Evolutionary conservation across 1,140 invertebrate species (phyloP).

Genomic region (Conus ventricosus): DNA sequence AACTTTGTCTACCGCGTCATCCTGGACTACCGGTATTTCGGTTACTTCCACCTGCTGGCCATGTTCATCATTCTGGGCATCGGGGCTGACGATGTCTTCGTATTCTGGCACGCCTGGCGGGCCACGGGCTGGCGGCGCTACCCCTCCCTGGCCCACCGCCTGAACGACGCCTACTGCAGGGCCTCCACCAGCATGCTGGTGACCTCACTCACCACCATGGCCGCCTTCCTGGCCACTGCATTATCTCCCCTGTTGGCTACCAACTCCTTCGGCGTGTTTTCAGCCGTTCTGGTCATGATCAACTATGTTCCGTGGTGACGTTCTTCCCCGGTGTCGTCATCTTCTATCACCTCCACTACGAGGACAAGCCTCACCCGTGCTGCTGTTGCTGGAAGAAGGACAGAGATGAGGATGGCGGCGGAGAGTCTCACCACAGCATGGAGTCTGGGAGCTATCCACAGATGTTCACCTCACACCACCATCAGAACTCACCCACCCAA

Average conservation of each 20-base stretch:
- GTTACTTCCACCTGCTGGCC: constrained; percentile 62
- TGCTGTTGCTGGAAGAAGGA: constrained; percentile 6
- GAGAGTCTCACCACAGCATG: background rate
- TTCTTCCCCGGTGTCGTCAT: constrained; percentile 70
- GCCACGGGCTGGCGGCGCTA: constrained; percentile 47
- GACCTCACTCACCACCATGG: constrained; percentile 64
- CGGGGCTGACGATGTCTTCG: constrained; percentile 62
- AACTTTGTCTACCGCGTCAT: constrained; percentile 60
- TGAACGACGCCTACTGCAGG: constrained; percentile 40
- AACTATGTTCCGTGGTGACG: constrained; percentile 67
- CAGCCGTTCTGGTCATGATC: constrained; percentile 60
- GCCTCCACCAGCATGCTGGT: background rate
- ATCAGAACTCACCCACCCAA: background rate
- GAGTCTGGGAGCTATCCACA: too few relatives aligned
- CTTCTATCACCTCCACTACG: constrained; percentile 57
- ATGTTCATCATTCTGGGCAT: too few relatives aligned
- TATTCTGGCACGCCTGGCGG: constrained; percentile 63
- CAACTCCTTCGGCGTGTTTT: constrained; percentile 63
- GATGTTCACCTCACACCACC: background rate
- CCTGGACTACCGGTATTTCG: constrained; percentile 59
- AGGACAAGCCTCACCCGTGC: constrained; percentile 48
- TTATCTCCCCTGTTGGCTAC: constrained; percentile 60
- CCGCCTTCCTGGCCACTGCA: constrained; percentile 61
- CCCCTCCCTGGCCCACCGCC: constrained; percentile 50
- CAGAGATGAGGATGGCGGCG: background rate